Base-by-base conservation (phyloP, 1,140 invertebrate genomes). In the Procambarus virginalis region DNA sequence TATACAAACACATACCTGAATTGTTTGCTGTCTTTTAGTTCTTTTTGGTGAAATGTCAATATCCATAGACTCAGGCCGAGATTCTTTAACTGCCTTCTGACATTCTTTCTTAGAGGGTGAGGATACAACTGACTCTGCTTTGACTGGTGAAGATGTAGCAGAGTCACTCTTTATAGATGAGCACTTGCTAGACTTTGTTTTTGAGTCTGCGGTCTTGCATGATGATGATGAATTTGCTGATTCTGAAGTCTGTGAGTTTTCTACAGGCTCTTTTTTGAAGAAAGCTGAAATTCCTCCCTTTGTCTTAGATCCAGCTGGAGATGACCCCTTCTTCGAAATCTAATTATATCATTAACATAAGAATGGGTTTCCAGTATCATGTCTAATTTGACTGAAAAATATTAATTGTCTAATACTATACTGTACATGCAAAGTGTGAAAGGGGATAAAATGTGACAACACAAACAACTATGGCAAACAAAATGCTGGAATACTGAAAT, bases 281-380 rank as follows among this genome's bases (percentile, higher is more conserved):
- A 73, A 84, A 51, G 64, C 5, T 49, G 82, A 84, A 48, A 84
- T 84, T 20, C 46, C n/a, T 49, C 64, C 64, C 17, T 70, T 84
- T 46, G 60, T 73, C 45, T 84, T 84, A 12, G 2, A 3, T 20
- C 46, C 45, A 84, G 82, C 34, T 68, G 82, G n/a, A 2, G 82
- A 55, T 49, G 45, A 17, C 14, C 34, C 73, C 14, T 70, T 84
- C 48, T 60, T n/a, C 2, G 82, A 34, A 34, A 34, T 34, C 34
- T 34, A 34, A 34, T 34, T 34, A 34, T 34, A 34, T 34, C 34
- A 34, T 34, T 34, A 34, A 34, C 34, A 34, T 34, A 34, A 34
- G 34, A 34, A 34, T 34, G 34, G 34, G 34, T 34, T 34, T 34
- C 34, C 34, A 34, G 34, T 34, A 34, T 34, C 34, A 34, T 34